Conservation (phyloP, 2,888 invertebrate genomes). For the Anthrax anthrax region DNA sequence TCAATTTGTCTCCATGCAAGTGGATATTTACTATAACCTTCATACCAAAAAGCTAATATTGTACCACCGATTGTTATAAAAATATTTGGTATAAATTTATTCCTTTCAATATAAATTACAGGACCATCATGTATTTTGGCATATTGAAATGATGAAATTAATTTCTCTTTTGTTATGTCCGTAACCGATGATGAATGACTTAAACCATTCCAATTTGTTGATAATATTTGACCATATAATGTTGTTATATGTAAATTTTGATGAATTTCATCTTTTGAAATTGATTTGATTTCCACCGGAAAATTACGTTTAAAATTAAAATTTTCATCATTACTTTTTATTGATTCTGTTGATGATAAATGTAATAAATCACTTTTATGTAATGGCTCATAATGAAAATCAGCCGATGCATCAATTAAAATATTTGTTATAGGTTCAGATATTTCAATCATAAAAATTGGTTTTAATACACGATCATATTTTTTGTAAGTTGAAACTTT, state of each 20-base stretch:
- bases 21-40: conserved; percentile 45
- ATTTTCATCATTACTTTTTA: no score
- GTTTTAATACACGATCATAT: conserved; percentile 46
- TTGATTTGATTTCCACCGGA: conserved; percentile 15
- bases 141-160: conserved; percentile 29
- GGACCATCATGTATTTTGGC: conserved; percentile 57
- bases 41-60: conserved; percentile 60
- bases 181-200: conserved; percentile 42
- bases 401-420: conserved; percentile 23
- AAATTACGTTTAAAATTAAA: conserved; percentile 12
- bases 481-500: conserved; percentile 46
- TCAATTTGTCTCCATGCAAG: conserved; percentile 51
- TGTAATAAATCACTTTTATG: not conserved
- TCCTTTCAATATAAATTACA: conserved; percentile 43
- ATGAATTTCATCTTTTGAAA: conserved; percentile 5
- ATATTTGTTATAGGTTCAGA: conserved; percentile 33
- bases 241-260: conserved; percentile 30
- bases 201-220: conserved; percentile 49
- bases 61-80: conserved; percentile 60
- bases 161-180: conserved; percentile 42
- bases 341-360: no score
- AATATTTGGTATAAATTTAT: conserved; percentile 45
- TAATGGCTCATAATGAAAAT: conserved; percentile 9
- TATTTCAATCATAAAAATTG: conserved; percentile 42
- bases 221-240: conserved; percentile 23